Conservation (phyloP, 2,113 vertebrate genomes). For the Rhabdomys dilectus region DNA sequence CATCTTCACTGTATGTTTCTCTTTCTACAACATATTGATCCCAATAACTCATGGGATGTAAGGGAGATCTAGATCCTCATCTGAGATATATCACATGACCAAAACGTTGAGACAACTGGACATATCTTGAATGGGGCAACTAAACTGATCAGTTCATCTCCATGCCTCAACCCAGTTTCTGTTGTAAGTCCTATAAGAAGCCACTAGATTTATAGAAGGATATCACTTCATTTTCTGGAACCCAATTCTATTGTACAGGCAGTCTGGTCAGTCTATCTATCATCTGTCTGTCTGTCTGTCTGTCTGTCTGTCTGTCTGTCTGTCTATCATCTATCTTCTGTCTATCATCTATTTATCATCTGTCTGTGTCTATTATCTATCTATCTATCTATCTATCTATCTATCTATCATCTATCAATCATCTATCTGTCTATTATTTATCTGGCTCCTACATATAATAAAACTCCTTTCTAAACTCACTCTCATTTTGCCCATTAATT, state of each 20-base stretch:
- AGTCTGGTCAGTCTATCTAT: background rate
- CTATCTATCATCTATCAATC: background rate
- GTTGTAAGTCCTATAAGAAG: background rate
- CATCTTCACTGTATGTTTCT: background rate
- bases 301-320: background rate
- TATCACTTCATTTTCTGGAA: background rate
- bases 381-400: background rate
- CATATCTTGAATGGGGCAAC: background rate
- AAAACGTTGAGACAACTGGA: background rate
- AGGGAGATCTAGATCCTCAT: background rate
- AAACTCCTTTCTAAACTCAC: background rate
- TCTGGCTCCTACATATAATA: background rate
- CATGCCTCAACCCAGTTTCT: background rate
- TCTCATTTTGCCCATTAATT: background rate
- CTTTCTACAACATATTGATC: constrained; percentile 21
- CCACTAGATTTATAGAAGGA: background rate
- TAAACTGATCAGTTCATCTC: background rate
- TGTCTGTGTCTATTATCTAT: background rate
- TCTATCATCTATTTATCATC: background rate
- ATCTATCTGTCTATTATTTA: background rate
- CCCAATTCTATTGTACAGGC: background rate
- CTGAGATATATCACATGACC: background rate
- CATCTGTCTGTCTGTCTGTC: background rate
- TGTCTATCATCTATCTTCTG: background rate
- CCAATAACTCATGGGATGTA: background rate